Percentiles rank a stretch among this genome's conserved stretches.
Evolutionary conservation across 2,888 invertebrate species (phyloP).

Genomic region (Cantharis lateralis): DNA sequence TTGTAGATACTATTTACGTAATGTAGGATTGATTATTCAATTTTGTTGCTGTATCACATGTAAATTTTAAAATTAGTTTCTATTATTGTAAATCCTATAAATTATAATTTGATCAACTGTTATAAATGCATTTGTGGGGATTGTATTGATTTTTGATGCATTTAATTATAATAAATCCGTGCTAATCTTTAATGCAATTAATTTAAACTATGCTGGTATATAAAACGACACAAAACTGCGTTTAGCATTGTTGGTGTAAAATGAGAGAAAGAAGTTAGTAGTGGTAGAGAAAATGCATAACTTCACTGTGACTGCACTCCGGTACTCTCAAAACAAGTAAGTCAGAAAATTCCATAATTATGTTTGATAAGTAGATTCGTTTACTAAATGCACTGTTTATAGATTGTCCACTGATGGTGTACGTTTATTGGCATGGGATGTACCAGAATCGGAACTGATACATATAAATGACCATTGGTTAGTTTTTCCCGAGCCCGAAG

Average conservation of each 20-base stretch:
- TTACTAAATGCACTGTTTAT: background rate
- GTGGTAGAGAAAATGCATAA: background rate
- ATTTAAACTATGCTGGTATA: background rate
- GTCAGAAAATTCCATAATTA: too few relatives aligned
- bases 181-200: slow-evolving; percentile 5
- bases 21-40: slow-evolving; percentile 38
- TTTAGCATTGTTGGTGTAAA: background rate
- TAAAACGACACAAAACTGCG: background rate
- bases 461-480: slow-evolving; percentile 85
- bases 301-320: background rate
- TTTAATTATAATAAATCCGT: background rate
- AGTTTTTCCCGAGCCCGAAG: slow-evolving; percentile 77
- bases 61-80: slow-evolving; percentile 1
- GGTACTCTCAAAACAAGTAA: background rate
- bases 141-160: background rate
- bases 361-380: too few relatives aligned
- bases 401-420: slow-evolving; percentile 36
- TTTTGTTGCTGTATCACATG: slow-evolving; percentile 52
- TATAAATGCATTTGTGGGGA: slow-evolving; percentile 1
- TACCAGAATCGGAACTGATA: slow-evolving; percentile 74
- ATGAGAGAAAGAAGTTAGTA: background rate
- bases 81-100: background rate
- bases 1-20: background rate
- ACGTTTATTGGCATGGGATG: slow-evolving; percentile 73
- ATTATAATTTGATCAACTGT: background rate